Percentiles rank a stretch among this genome's conserved stretches.
Conservation (phyloP, 2,888 invertebrate genomes). For the Stenichneumon culpator region DNA sequence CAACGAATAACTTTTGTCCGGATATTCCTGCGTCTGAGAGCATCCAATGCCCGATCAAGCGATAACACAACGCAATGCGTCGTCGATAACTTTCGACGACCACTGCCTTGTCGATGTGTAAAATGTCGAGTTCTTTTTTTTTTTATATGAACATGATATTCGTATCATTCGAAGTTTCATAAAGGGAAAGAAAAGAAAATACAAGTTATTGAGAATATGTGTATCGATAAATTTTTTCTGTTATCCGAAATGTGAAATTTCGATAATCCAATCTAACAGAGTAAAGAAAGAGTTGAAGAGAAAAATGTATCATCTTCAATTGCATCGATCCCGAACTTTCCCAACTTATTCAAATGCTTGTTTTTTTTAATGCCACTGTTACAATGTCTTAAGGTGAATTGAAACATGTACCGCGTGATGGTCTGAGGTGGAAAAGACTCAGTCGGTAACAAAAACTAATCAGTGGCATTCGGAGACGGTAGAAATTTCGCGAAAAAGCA, state of each 20-base stretch:
- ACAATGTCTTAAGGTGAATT: too few relatives aligned
- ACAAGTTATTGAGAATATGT: background rate
- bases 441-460: too few relatives aligned
- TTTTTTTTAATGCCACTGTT: background rate
- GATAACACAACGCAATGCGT: background rate
- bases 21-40: too few relatives aligned
- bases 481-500: too few relatives aligned
- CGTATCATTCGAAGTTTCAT: background rate
- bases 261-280: background rate
- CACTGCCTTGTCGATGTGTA: background rate
- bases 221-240: background rate
- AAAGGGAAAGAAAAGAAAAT: background rate
- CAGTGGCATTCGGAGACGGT: too few relatives aligned
- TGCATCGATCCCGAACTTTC: background rate
- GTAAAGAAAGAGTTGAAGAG: background rate
- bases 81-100: background rate
- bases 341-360: background rate
- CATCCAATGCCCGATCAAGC: too few relatives aligned
- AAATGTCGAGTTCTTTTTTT: background rate
- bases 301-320: background rate
- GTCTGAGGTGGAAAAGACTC: too few relatives aligned
- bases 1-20: too few relatives aligned
- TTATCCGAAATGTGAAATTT: background rate
- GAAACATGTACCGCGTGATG: too few relatives aligned
- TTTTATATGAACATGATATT: background rate